These are phyloP conservation scores for Lycaena phlaeas DNA, from an alignment of 2,888 invertebrate species.

Conservation along the genomic window DNA sequence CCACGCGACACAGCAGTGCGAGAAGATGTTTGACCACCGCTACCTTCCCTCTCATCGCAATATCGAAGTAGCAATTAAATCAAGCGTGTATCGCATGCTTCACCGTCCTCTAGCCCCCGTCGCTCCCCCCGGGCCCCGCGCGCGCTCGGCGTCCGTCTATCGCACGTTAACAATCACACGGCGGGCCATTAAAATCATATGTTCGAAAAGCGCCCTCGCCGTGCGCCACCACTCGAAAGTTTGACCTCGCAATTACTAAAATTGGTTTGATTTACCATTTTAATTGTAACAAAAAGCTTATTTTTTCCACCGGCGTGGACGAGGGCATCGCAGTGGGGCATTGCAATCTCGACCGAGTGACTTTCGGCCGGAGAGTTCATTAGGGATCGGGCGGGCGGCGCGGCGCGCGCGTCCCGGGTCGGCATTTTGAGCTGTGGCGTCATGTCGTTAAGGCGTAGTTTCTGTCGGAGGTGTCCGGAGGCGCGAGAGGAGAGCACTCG, in stretches of 20 bases:
- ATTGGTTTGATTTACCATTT: conserved; percentile 73
- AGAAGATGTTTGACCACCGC: conserved; percentile 1
- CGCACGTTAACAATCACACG: conserved; percentile 29
- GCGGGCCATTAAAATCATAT: conserved; percentile 48
- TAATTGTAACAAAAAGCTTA: conserved; percentile 73
- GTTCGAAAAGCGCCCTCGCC: conserved; percentile 44
- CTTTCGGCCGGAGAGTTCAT: conserved; percentile 64
- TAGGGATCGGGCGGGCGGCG: conserved; percentile 51
- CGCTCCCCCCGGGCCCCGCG: not conserved
- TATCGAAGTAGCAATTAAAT: conserved; percentile 26
- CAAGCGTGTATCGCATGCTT: conserved; percentile 9
- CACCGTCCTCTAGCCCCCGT: not conserved
- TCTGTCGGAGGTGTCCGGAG: conserved; percentile 67
- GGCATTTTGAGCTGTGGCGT: conserved; percentile 65
- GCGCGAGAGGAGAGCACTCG: conserved; percentile 72
- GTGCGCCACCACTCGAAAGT: conserved; percentile 57
- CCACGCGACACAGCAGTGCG: not conserved
- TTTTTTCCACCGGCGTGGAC: conserved; percentile 57
- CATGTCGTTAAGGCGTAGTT: conserved; percentile 65
- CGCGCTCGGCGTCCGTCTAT: too few relatives aligned
- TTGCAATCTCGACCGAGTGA: conserved; percentile 70
- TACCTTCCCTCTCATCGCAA: not conserved
- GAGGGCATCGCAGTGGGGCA: conserved; percentile 33
- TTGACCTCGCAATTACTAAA: conserved; percentile 71
- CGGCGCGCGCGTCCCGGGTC: conserved; percentile 31